These are phyloP conservation scores for Diacarnus erythraeanus DNA, from an alignment of 37 sponge, comb jelly and placozoan genomes.

Conservation along the genomic window DNA sequence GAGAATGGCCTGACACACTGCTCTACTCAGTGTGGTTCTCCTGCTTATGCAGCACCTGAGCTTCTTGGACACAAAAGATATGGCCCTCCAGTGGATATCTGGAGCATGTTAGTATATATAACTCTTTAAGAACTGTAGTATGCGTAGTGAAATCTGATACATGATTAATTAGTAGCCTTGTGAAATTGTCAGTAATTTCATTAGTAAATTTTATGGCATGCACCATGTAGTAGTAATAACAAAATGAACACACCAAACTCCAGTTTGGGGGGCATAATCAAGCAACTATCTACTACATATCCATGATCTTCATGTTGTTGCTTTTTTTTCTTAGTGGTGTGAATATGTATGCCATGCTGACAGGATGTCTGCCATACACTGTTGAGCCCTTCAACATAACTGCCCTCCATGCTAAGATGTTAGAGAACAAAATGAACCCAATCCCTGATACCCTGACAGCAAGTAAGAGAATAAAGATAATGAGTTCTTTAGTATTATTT, in stretches of 20 bases:
- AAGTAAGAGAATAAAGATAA: slow-evolving; percentile 33
- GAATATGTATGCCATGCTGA: slow-evolving; percentile 99
- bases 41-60: slow-evolving; percentile 99
- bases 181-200: no score
- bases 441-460: slow-evolving; percentile 82
- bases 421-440: slow-evolving; percentile 93
- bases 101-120: slow-evolving; percentile 93
- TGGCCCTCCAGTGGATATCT: slow-evolving; percentile 95
- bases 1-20: slow-evolving; percentile 63
- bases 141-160: no score
- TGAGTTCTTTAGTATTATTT: neutral
- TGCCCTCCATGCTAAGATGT: slow-evolving; percentile 95
- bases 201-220: no score
- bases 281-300: no score
- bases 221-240: no score
- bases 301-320: no score
- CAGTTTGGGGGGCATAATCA: no score
- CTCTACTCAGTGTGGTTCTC: slow-evolving; percentile 96
- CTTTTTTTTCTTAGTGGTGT: slow-evolving; percentile 77
- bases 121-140: neutral
- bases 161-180: no score
- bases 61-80: slow-evolving; percentile 90
- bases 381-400: slow-evolving; percentile 96
- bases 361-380: slow-evolving; percentile 92
- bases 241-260: no score